Conservation (phyloP, 2,888 invertebrate species). For the Cynaeus angustus region DNA sequence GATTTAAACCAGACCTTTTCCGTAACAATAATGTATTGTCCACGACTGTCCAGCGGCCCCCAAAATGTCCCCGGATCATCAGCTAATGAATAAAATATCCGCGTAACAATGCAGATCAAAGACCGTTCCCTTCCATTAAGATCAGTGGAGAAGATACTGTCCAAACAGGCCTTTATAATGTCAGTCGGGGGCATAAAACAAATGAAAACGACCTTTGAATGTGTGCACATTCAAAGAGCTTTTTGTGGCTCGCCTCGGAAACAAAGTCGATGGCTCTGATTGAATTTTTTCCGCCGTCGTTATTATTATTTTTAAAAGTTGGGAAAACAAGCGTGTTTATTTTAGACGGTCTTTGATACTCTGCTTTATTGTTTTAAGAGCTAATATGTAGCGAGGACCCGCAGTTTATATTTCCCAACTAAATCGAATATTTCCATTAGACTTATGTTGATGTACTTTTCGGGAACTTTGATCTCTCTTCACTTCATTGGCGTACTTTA, state of each 20-base stretch:
- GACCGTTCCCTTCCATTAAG: slow-evolving; percentile 48
- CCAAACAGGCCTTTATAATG: slow-evolving; percentile 51
- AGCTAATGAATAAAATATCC: slow-evolving; percentile 50
- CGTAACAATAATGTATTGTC: slow-evolving; percentile 51
- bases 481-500: slow-evolving; percentile 69
- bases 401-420: slow-evolving; percentile 57
- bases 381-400: slow-evolving; percentile 51
- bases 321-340: slow-evolving; percentile 45
- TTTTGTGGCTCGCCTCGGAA: slow-evolving; percentile 23
- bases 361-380: slow-evolving; percentile 56
- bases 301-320: slow-evolving; percentile 47
- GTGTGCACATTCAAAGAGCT: slow-evolving; percentile 44
- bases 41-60: slow-evolving; percentile 24
- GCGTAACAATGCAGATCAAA: slow-evolving; percentile 52
- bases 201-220: slow-evolving; percentile 52
- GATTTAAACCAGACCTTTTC: slow-evolving; percentile 50
- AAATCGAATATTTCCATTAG: slow-evolving; percentile 65
- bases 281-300: slow-evolving; percentile 33
- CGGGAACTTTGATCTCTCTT: slow-evolving; percentile 68
- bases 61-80: slow-evolving; percentile 42
- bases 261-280: slow-evolving; percentile 34
- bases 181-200: slow-evolving; percentile 50
- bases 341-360: slow-evolving; percentile 44
- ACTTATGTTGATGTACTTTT: slow-evolving; percentile 62
- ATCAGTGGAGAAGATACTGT: slow-evolving; percentile 51